Evolutionary conservation across 2,113 vertebrate species (phyloP).

Genomic region (Sclerurus mexicanus): DNA sequence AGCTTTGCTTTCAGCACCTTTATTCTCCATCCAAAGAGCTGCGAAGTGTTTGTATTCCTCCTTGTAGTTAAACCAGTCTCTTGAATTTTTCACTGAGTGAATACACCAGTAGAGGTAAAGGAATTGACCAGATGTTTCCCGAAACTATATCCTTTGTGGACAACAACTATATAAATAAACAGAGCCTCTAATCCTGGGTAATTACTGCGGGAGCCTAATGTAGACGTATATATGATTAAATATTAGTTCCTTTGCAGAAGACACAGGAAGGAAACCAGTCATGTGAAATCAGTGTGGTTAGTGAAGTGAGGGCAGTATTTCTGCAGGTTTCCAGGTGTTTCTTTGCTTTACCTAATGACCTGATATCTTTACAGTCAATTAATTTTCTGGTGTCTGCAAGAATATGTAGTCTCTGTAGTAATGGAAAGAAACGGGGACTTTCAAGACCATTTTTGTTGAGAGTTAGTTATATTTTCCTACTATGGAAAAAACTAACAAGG

Average conservation of each 20-base stretch:
- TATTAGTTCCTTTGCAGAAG: background rate
- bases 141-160: background rate
- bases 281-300: background rate
- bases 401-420: background rate
- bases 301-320: background rate
- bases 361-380: background rate
- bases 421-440: background rate
- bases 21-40: background rate
- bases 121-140: background rate
- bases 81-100: background rate
- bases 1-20: background rate
- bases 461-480: background rate
- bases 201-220: background rate
- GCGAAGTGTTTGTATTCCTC: background rate
- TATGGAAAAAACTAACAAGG: background rate
- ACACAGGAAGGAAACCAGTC: background rate
- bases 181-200: background rate
- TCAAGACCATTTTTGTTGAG: background rate
- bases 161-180: background rate
- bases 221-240: background rate
- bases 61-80: background rate
- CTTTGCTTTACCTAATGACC: background rate
- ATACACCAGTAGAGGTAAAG: background rate
- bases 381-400: background rate
- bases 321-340: background rate